Evolutionary conservation across 2,797 vertebrate species (phyloP).

Genomic region (Corythornis leucogaster): DNA sequence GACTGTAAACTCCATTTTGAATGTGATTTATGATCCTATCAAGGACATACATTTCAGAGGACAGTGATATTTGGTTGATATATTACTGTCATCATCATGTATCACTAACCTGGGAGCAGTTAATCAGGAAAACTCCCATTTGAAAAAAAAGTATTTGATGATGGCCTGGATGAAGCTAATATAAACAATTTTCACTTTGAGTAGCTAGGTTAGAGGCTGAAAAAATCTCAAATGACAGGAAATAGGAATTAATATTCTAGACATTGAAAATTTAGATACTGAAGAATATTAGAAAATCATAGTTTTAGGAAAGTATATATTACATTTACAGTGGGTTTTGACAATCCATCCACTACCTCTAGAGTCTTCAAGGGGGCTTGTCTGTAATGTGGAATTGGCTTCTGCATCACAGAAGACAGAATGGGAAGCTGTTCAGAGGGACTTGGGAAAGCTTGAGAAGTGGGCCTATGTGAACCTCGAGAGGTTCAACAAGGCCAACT

Average conservation of each 20-base stretch:
- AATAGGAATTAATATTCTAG: not conserved
- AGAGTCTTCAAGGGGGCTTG: not conserved
- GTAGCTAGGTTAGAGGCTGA: not conserved
- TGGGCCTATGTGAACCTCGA: not conserved
- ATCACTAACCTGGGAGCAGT: not conserved
- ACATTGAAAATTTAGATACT: not conserved
- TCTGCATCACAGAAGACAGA: not conserved
- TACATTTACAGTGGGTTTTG: not conserved
- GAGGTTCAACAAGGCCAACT: not conserved
- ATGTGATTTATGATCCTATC: not conserved
- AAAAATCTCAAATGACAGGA: not conserved
- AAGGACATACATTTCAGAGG: not conserved
- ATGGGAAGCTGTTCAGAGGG: not conserved
- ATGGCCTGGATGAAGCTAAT: not conserved
- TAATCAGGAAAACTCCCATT: not conserved
- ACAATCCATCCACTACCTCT: not conserved
- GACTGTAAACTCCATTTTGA: not conserved
- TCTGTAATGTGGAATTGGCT: not conserved
- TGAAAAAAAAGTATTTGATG: not conserved
- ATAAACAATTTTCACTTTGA: not conserved
- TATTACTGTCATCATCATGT: not conserved
- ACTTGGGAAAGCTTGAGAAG: not conserved
- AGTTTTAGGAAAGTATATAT: not conserved
- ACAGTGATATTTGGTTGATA: accelerated
- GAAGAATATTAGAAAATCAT: not conserved